Percentiles rank a stretch among this genome's conserved stretches.
Evolutionary conservation across 2,888 invertebrate species (phyloP).

Genomic region (Parapristionchus giblindavisi): DNA sequence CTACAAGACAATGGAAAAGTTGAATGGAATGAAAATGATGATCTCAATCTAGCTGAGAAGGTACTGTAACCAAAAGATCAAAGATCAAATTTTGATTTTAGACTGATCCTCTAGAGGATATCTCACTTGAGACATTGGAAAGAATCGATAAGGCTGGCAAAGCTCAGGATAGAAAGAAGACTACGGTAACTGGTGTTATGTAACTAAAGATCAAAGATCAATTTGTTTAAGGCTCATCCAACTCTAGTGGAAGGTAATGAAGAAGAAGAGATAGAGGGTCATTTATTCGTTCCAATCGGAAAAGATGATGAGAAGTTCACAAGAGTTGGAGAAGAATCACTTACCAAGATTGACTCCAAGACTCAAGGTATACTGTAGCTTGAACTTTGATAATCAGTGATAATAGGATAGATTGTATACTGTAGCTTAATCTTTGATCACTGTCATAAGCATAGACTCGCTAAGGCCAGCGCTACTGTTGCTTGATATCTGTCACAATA

Average conservation of each 20-base stretch:
- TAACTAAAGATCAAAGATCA: too few relatives aligned
- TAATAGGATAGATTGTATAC: background rate
- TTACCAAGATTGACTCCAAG: slow-evolving; percentile 9
- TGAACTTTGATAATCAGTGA: too few relatives aligned
- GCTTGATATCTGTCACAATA: too few relatives aligned
- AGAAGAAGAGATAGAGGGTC: background rate
- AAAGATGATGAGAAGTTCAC: slow-evolving; percentile 34
- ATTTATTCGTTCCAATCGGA: slow-evolving; percentile 32
- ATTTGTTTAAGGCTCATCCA: slow-evolving; percentile 13
- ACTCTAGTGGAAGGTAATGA: slow-evolving; percentile 14
- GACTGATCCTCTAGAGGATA: slow-evolving; percentile 36
- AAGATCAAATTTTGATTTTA: background rate
- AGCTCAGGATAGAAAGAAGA: slow-evolving; percentile 29
- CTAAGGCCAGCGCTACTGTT: too few relatives aligned
- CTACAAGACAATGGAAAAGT: slow-evolving; percentile 25
- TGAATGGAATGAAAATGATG: slow-evolving; percentile 34
- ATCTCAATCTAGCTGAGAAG: slow-evolving; percentile 34
- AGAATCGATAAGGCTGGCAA: slow-evolving; percentile 38
- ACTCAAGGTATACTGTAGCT: background rate
- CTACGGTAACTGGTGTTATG: background rate
- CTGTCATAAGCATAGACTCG: too few relatives aligned
- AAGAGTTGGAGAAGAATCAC: slow-evolving; percentile 27
- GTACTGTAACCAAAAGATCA: background rate
- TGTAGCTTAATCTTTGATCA: background rate
- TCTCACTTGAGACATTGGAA: slow-evolving; percentile 39